phyloP scores from a whole-genome alignment of 2,113 vertebrate genomes.

The Murina feae region DNA sequence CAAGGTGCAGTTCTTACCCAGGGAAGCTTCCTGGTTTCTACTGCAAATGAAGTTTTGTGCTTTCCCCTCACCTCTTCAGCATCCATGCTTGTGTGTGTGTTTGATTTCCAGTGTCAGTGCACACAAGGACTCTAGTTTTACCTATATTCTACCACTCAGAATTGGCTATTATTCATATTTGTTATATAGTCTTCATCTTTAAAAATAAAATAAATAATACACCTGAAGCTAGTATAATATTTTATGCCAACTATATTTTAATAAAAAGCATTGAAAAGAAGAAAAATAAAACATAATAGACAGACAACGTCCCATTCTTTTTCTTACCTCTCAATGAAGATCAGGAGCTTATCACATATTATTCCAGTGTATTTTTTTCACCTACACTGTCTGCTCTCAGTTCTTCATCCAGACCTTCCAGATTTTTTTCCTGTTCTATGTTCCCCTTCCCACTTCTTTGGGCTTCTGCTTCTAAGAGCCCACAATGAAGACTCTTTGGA shows the following conservation, averaged over 20 bases:
- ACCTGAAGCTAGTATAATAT: not conserved
- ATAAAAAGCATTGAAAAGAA: not conserved
- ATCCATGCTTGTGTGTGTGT: not conserved
- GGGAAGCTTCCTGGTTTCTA: not conserved
- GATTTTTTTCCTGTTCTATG: not conserved
- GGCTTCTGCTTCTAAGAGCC: not conserved
- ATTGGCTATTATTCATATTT: not conserved
- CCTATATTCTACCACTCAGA: not conserved
- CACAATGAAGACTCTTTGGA: not conserved
- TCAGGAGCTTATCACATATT: not conserved
- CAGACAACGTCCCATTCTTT: not conserved
- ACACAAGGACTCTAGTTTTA: conserved; percentile 9
- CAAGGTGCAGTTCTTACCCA: not conserved
- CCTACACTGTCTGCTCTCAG: not conserved
- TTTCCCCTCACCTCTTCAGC: not conserved
- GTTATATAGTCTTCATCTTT: not conserved
- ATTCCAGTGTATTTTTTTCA: not conserved
- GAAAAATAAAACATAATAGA: not conserved
- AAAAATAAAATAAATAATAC: not conserved
- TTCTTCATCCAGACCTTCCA: not conserved
- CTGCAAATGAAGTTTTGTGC: not conserved
- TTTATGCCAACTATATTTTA: not conserved
- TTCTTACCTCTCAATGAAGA: not conserved
- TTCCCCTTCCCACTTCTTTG: not conserved
- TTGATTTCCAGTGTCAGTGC: not conserved